Conservation (phyloP, 2,888 invertebrate genomes). For the Spilosoma lubricipeda region DNA sequence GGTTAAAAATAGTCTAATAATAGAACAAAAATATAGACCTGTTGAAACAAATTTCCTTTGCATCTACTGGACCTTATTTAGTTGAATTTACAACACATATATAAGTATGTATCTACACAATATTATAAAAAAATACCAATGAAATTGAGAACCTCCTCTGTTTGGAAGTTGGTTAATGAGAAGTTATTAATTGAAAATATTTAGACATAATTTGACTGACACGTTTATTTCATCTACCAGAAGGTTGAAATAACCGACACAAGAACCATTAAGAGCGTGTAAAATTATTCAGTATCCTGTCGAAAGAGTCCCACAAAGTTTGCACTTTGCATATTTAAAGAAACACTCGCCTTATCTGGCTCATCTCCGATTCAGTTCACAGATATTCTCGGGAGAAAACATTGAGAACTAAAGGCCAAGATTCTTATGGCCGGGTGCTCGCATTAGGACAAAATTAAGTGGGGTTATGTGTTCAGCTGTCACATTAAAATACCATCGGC, state of each 20-base stretch:
- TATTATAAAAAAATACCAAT: no score
- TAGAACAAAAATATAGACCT: no score
- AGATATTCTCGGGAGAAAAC: constrained; percentile 78
- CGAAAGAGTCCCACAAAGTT: constrained; percentile 80
- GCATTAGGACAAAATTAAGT: constrained; percentile 86
- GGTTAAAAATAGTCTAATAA: no score
- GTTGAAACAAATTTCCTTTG: background rate
- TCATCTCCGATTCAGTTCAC: constrained; percentile 80
- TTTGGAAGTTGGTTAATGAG: no score
- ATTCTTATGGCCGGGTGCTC: constrained; percentile 74
- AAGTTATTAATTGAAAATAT: constrained; percentile 45
- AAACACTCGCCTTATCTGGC: constrained; percentile 82
- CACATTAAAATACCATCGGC: constrained; percentile 84
- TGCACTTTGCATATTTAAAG: constrained; percentile 85
- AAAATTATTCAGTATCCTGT: constrained; percentile 84
- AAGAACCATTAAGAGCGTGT: constrained; percentile 82
- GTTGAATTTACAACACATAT: no score
- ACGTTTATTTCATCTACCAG: constrained; percentile 68
- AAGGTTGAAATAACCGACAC: constrained; percentile 78
- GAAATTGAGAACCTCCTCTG: no score
- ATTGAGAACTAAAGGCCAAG: constrained; percentile 66
- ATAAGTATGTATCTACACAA: no score
- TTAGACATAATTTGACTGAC: constrained; percentile 63
- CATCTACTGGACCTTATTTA: background rate
- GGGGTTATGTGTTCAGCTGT: constrained; percentile 82